A percentile compares a stretch with the other conserved stretches of the same genome.
Conservation (phyloP, 2,797 vertebrate species). For the Pseudochromis fuscus region DNA sequence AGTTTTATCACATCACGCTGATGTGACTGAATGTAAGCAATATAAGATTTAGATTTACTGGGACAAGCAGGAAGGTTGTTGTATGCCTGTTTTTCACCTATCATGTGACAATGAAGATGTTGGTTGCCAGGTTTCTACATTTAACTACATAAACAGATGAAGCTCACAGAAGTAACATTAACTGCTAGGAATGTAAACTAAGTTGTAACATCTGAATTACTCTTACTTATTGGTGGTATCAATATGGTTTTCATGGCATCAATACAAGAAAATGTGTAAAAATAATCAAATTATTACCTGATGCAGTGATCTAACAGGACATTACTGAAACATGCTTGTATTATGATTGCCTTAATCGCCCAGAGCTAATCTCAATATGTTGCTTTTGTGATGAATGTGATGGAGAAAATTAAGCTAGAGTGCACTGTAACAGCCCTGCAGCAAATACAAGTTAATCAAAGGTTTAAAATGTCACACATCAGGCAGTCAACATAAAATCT, state of each 20-base stretch:
- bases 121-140: no score
- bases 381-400: neutral
- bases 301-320: no score
- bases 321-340: neutral
- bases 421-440: neutral
- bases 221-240: no score
- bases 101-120: neutral
- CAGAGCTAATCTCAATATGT: neutral
- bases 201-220: no score
- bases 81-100: neutral
- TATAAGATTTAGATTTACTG: constrained; percentile 6
- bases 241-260: no score
- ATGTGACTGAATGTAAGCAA: constrained; percentile 58
- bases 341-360: neutral
- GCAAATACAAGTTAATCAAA: neutral
- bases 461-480: neutral
- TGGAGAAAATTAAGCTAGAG: neutral
- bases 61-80: neutral
- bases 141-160: neutral
- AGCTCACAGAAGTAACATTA: neutral
- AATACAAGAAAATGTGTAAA: neutral
- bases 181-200: neutral
- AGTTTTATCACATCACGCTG: neutral
- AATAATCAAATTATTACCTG: no score
- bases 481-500: no score